Base-by-base conservation (phyloP, 2,113 vertebrate genomes). In the Deroptyus accipitrinus region DNA sequence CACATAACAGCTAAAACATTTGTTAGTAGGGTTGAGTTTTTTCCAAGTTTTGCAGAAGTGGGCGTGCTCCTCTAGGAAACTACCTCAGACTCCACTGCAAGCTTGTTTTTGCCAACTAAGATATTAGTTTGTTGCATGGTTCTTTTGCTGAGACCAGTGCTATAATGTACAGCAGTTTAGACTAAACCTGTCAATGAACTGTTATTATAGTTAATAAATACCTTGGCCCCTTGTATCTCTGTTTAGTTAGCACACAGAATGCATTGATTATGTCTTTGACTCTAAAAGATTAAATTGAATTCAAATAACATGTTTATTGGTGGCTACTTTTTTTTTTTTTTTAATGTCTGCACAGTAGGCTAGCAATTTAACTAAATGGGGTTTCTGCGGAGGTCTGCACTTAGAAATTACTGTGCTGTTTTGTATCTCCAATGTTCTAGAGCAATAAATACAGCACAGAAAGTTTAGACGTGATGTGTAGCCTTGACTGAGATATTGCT, bases 301-400 rank as follows among this genome's bases (percentile, higher is more conserved):
- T 94, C 93, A 97, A 97, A 96, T 95, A 81, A 52, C 88, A 44
- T 75, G 72, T 83, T 93, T 95, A 81, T 94, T 95, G 93, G 90
- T 84, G 72, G 28, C 12, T 91, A 46, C 37, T 68, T 30, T 75
- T 90, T 63, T 61, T 90, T 63, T 61, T 63, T 61, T 81, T 51
- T 75, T n/a, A 79, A 52, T 64, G 33, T 74, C 46, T 72, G 16
- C 73, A 69, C 69, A 79, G 74, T 75, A 72, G 51, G 76, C 14
- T 94, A 62, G 63, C 20, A 7, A 85, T 87, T 80, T 28, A 39
- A 79, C 37, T 92, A 93, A 72, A 82, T 79, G 63, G 46, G 10
- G 68, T 91, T 93, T 96, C 76, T 95, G 33, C 28, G 48, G 48
- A 95, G 12, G 24, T 64, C 42, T 86, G 82, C 57, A 63, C 23